Base-by-base conservation (phyloP, 2,113 vertebrate genomes). In the Lampris megalopsis region DNA sequence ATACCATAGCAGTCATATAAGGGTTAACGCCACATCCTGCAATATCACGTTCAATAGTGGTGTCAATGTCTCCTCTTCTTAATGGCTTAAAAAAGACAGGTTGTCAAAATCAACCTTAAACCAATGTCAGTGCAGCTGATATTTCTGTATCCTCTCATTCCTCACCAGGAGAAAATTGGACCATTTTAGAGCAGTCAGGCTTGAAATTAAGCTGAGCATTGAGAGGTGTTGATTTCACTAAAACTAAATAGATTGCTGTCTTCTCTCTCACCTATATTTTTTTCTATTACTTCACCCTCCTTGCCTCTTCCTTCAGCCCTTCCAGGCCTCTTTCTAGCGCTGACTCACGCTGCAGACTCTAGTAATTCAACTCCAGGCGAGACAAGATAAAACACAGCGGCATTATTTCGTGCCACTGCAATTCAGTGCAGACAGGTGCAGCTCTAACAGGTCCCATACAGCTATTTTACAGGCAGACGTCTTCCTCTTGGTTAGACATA, bases 161-260 rank as follows among this genome's bases (percentile, higher is more conserved):
- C 42, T 56, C 69, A 64, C n/a, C 11, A 68, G 56, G 70, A 68
- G 66, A 74, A 82, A 81, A 90, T 63, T 77, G 81, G 63, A 38
- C 79, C 82, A 81, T 84, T 85, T 88, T 78, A 66, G 68, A 41
- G 83, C 90, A 86, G 81, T 62, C 89, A 88, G 71, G 75, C 89
- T 83, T 91, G 86, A 92, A 93, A 92, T 91, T 68, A 89, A 73
- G 57, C 52, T 68, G 52, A 79, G 71, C 54, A 6, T 77, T 71
- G 75, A 84, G 77, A 80, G 60, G 59, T 69, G 81, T 87, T 85
- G 78, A 88, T 91, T 91, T 84, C 75, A 63, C 67, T 77, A 77
- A 81, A 79, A 80, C 71, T 79, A 79, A 90, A 85, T 87, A 80
- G 70, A 88, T 86, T 60, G 40, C 77, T 53, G 66, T 74, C 82